phyloP scores from a whole-genome alignment of 1,140 invertebrate species.

The Helicoverpa zea region DNA sequence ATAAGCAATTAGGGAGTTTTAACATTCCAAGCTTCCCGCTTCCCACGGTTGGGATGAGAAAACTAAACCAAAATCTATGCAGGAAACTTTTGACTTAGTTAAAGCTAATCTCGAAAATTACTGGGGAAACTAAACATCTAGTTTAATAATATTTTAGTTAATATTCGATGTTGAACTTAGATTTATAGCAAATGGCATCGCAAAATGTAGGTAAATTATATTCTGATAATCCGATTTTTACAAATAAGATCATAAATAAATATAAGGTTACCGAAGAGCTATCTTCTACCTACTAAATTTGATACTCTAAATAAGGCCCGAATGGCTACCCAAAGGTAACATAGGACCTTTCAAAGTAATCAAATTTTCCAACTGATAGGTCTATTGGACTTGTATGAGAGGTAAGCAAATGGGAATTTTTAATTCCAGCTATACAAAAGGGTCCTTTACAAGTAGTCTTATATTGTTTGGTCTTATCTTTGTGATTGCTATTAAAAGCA shows the following conservation, averaged over 20 bases:
- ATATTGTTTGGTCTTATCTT: slow-evolving; percentile 4
- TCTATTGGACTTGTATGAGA: slow-evolving; percentile 12
- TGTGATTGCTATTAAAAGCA: neutral
- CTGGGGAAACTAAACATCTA: neutral
- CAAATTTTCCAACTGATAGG: slow-evolving; percentile 23
- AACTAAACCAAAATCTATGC: slow-evolving; percentile 21
- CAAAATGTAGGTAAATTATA: too few species aligned
- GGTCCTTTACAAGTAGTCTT: neutral
- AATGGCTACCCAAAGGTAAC: slow-evolving; percentile 3
- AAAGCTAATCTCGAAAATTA: slow-evolving; percentile 24
- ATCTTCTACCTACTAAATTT: neutral
- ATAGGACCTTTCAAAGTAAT: slow-evolving; percentile 9
- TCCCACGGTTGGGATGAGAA: slow-evolving; percentile 25
- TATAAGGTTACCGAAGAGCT: neutral
- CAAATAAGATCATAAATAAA: neutral
- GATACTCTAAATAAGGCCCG: slow-evolving; percentile 2
- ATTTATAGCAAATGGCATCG: neutral
- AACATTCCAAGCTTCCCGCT: neutral
- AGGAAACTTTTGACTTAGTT: slow-evolving; percentile 4
- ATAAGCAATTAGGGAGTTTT: neutral
- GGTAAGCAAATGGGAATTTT: slow-evolving; percentile 11
- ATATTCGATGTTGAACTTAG: neutral
- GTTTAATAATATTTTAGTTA: too few species aligned
- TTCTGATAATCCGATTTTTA: too few species aligned
- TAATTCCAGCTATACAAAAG: slow-evolving; percentile 13